phyloP scores from a whole-genome alignment of 2,113 vertebrate genomes.

The Dascyllus trimaculatus region DNA sequence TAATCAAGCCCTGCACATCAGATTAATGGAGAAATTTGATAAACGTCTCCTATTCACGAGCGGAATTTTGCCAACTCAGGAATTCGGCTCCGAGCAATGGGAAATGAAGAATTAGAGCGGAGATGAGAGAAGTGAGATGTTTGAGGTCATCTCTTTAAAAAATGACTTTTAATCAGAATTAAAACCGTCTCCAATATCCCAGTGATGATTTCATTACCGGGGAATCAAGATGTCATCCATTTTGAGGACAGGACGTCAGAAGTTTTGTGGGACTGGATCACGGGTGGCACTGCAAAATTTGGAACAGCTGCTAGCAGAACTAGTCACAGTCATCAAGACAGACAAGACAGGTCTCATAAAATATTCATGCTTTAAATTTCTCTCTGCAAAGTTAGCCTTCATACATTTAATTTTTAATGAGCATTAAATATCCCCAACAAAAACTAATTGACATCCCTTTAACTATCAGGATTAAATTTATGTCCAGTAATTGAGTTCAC shows the following conservation, averaged over 20 bases:
- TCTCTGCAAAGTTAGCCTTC: conserved; percentile 71
- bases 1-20: conserved; percentile 78
- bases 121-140: conserved; percentile 75
- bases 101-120: conserved; percentile 77
- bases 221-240: conserved; percentile 80
- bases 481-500: conserved; percentile 68
- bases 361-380: conserved; percentile 77
- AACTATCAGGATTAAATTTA: conserved; percentile 70
- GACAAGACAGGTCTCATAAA: conserved; percentile 75
- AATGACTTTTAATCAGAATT: conserved; percentile 82
- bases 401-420: conserved; percentile 78
- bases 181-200: conserved; percentile 75
- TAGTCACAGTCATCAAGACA: conserved; percentile 65
- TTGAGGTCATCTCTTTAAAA: conserved; percentile 81
- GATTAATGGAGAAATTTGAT: conserved; percentile 83
- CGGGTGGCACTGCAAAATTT: conserved; percentile 1
- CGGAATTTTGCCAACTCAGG: conserved; percentile 79
- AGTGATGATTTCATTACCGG: conserved; percentile 81
- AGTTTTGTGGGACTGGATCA: conserved; percentile 46
- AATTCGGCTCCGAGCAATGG: conserved; percentile 63
- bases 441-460: conserved; percentile 74
- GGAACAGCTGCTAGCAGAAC: conserved; percentile 65
- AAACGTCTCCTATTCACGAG: conserved; percentile 72
- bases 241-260: conserved; percentile 62
- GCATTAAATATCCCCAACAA: conserved; percentile 79